These are phyloP conservation scores for Lordiphosa andalusiaca DNA, from an alignment of 2,888 invertebrate genomes.

Conservation along the genomic window DNA sequence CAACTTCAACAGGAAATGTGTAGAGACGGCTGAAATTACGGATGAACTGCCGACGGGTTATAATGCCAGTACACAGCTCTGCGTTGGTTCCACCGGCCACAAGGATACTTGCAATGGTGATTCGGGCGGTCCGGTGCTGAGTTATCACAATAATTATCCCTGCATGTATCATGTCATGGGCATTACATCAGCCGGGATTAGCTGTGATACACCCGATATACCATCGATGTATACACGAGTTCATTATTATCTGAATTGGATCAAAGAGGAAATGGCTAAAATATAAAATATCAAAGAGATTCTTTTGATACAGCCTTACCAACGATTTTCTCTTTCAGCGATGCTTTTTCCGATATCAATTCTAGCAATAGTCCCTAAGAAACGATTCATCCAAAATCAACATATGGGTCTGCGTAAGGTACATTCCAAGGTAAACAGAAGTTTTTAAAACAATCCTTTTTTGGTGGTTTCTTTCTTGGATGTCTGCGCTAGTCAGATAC, in stretches of 20 bases:
- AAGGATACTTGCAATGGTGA: slow-evolving; percentile 74
- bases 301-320: too few relatives aligned
- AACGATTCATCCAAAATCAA: too few relatives aligned
- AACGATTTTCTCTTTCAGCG: too few relatives aligned
- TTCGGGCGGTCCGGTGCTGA: slow-evolving; percentile 71
- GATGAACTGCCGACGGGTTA: slow-evolving; percentile 55
- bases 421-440: too few relatives aligned
- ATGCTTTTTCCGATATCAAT: too few relatives aligned
- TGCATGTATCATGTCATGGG: slow-evolving; percentile 71
- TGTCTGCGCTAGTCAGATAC: too few relatives aligned
- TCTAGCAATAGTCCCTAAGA: too few relatives aligned
- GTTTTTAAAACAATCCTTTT: too few relatives aligned
- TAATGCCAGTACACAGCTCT: slow-evolving; percentile 57
- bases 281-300: slow-evolving; percentile 5
- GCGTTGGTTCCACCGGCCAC: slow-evolving; percentile 59
- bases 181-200: slow-evolving; percentile 61
- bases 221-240: slow-evolving; percentile 71
- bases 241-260: slow-evolving; percentile 63
- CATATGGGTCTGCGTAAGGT: too few relatives aligned
- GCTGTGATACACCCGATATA: slow-evolving; percentile 61
- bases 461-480: too few relatives aligned
- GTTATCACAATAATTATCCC: slow-evolving; percentile 51
- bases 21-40: slow-evolving; percentile 14
- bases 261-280: slow-evolving; percentile 46
- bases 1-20: slow-evolving; percentile 66